These are phyloP conservation scores for Halocaridina rubra DNA, from an alignment of 2,888 invertebrate genomes.

Conservation along the genomic window DNA sequence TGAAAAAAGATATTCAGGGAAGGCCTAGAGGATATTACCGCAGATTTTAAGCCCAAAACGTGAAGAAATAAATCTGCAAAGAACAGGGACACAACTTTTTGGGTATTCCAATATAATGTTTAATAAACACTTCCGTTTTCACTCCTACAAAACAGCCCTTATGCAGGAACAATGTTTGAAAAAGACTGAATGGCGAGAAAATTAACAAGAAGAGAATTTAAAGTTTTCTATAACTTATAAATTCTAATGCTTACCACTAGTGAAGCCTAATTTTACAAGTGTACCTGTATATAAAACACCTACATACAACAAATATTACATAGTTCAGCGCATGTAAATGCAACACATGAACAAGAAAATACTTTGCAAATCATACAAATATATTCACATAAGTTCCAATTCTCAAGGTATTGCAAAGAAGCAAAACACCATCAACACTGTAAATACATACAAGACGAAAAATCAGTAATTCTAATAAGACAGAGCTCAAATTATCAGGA, in stretches of 20 bases:
- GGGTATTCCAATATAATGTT: no score
- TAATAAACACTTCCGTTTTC: no score
- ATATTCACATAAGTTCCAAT: not conserved
- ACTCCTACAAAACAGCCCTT: no score
- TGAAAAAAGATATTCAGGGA: constrained; percentile 5
- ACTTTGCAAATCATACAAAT: constrained; percentile 31
- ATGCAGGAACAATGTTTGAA: no score
- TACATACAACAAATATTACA: constrained; percentile 32
- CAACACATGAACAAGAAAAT: constrained; percentile 31
- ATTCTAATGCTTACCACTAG: constrained; percentile 25
- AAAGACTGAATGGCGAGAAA: no score
- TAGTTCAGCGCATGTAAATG: constrained; percentile 4
- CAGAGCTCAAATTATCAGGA: no score
- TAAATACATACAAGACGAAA: no score
- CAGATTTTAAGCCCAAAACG: constrained; percentile 26
- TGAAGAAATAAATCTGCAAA: constrained; percentile 24
- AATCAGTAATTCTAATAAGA: no score
- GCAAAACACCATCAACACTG: not conserved
- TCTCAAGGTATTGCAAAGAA: not conserved
- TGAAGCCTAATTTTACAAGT: constrained; percentile 13
- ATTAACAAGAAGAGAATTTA: no score
- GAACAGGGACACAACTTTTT: constrained; percentile 20
- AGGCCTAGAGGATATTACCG: constrained; percentile 27
- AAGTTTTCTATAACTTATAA: no score
- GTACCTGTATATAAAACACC: not conserved